Evolutionary conservation across 1,140 invertebrate species (phyloP), one percentile per base, ranked within the genome.

Genomic region (Tetramorium alpestre): DNA sequence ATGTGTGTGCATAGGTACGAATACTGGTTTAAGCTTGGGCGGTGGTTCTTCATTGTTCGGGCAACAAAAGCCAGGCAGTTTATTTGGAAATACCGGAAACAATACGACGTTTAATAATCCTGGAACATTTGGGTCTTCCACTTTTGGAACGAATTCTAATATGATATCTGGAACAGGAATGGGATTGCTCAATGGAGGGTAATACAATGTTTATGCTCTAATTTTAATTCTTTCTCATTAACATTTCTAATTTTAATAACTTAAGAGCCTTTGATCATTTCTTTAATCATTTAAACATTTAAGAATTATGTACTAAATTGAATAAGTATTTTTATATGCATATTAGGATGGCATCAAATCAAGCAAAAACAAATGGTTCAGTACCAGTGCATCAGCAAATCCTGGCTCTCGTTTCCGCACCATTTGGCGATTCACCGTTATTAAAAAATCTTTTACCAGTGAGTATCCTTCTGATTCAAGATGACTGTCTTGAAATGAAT

Each of bases 381-480:
- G 94, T 95, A 88, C 96, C 93, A 16, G 95, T 97, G 7, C 96
- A 96, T 93, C 97, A 97, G 88, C 97, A 97, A 93, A 96, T 97
- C 69, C 93, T 97, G 64, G 96, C 97, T 10, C 95, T 98, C 10
- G 96, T 97, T 5, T 96, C 96, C 2, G 97, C 97, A 10, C 97
- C 97, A 3, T 98, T 97, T 91, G 97, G 97, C n/a, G 97, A 98
- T 93, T 97, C 97, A 60, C 97, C 97, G 8, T 95, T 98, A 10
- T 96, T 98, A 84, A 97, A 97, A 93, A 97, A 97, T 93, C 92
- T 98, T 1, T 96, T 97, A 72, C 96, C 96, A 60, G 96, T 97
- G 94, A 94, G 94, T 94, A 75, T 62, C 33, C n/a, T 22, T 5
- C 41, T 6, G 4, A 70, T 33, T 33, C 18, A 75, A 25, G 3